Evolutionary conservation across 1,140 invertebrate species (phyloP).

Genomic region (Belonocnema kinseyi): DNA sequence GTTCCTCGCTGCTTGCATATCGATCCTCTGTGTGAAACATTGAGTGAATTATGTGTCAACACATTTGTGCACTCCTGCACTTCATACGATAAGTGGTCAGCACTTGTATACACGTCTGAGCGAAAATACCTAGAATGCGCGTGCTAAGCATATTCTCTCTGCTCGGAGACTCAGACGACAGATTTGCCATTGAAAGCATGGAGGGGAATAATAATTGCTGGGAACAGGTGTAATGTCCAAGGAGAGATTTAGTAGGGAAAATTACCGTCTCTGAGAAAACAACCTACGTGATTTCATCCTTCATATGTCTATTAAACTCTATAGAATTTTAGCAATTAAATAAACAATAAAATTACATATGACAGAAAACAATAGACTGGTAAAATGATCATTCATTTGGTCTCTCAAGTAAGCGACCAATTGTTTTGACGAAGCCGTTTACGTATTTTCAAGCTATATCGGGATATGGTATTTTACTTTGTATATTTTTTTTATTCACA

Average conservation of each 20-base stretch:
- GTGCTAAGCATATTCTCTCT: slow-evolving; percentile 23
- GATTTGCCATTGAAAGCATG: not conserved
- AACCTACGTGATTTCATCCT: too few species aligned
- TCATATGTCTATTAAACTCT: too few species aligned
- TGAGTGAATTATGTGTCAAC: slow-evolving; percentile 33
- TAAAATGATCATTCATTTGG: too few species aligned
- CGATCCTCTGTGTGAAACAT: slow-evolving; percentile 11
- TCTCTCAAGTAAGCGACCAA: too few species aligned
- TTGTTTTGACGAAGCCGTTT: too few species aligned
- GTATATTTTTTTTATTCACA: too few species aligned
- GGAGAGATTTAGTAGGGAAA: not conserved
- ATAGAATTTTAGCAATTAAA: too few species aligned
- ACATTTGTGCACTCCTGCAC: slow-evolving; percentile 20
- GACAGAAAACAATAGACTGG: too few species aligned
- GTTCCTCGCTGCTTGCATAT: slow-evolving; percentile 34
- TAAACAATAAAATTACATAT: too few species aligned
- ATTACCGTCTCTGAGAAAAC: not conserved
- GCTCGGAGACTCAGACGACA: slow-evolving; percentile 1
- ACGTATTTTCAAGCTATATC: too few species aligned
- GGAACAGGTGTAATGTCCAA: not conserved
- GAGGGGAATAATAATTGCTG: slow-evolving; percentile 14
- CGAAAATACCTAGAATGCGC: slow-evolving; percentile 11
- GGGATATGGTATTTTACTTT: too few species aligned
- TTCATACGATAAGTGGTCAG: slow-evolving; percentile 1
- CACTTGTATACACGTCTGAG: not conserved